Base-by-base conservation (phyloP, 2,113 vertebrate species). In the Sialia sialis region DNA sequence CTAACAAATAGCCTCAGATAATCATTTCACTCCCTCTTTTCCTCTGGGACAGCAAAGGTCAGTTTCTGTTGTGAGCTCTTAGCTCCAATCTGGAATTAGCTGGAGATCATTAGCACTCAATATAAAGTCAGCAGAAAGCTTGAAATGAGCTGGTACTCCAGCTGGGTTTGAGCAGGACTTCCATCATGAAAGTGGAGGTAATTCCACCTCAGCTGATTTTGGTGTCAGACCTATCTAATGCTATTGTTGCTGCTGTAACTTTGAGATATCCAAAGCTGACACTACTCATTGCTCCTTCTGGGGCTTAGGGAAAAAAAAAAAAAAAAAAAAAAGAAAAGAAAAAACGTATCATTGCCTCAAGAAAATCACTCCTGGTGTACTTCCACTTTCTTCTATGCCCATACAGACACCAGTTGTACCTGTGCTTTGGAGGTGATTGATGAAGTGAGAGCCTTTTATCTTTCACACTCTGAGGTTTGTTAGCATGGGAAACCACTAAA, bases 31-130 rank as follows among this genome's bases (percentile, higher is more conserved):
- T 90, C 67, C 36, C 26, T 44, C 54, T 68, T 83, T 79, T 85
- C 83, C 89, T 60, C 22, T 4, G 68, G 56, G 94, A 93, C n/a
- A 32, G 41, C 63, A 88, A 73, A 75, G 89, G 79, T 83, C 91
- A 73, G 25, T 76, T 87, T 93, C 79, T 94, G 54, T 64, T 73
- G 67, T 90, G 69, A 90, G 3, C 41, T 77, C 76, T 83, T 93
- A 86, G 76, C 46, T 90, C 72, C 72, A 76, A 32, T 76, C 84
- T 93, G 73, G 79, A 94, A 90, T 92, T 93, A 92, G 67, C 75
- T 92, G 86, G 54, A 85, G 93, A 59, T 92, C 89, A 83, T 93
- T 93, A 96, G 41, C 79, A 69, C 86, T 83, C 49, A 30, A 62
- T 90, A 90, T 82, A 88, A 88, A 83, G 76, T 86, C 67, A 83